Percentiles rank a stretch among this genome's conserved stretches.
These are phyloP conservation scores for Drosophila hawaiiensis DNA, from an alignment of 2,888 invertebrate genomes.

Conservation along the genomic window DNA sequence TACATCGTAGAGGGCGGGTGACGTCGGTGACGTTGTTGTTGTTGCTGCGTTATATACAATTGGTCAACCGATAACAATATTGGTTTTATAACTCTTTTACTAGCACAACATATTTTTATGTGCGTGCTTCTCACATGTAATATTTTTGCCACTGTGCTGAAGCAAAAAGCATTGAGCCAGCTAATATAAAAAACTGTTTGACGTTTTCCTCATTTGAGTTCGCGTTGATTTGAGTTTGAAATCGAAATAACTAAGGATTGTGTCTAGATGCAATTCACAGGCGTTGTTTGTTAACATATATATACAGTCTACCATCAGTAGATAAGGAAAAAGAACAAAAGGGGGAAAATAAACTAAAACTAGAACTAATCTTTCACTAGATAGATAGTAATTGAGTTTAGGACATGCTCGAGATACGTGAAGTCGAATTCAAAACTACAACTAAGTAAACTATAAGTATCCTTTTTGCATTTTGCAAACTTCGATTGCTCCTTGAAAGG, in stretches of 20 bases:
- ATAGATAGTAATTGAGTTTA: conserved; percentile 19
- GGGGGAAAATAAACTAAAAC: conserved; percentile 15
- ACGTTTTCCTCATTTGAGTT: conserved; percentile 21
- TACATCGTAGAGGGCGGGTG: conserved; percentile 15
- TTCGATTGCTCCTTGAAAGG: background rate
- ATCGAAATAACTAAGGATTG: conserved; percentile 15
- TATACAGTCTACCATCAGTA: conserved; percentile 19
- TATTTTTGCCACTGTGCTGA: conserved; percentile 38
- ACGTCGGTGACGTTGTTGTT: conserved; percentile 23
- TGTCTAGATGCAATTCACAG: conserved; percentile 61
- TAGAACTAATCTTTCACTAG: conserved; percentile 44
- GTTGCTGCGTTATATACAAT: conserved; percentile 51
- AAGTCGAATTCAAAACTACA: conserved; percentile 36
- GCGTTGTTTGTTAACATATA: conserved; percentile 8
- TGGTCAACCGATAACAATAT: conserved; percentile 48
- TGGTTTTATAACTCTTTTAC: conserved; percentile 12
- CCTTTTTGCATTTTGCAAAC: background rate
- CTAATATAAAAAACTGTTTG: conserved; percentile 27
- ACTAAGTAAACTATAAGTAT: conserved; percentile 9
- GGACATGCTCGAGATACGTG: conserved; percentile 71
- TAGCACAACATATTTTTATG: conserved; percentile 16
- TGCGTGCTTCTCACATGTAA: conserved; percentile 21
- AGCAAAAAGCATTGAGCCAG: conserved; percentile 63
- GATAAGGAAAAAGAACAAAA: conserved; percentile 1
- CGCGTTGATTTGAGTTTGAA: conserved; percentile 38